phyloP scores from a whole-genome alignment of 2,113 vertebrate species.

The Saccopteryx bilineata region DNA sequence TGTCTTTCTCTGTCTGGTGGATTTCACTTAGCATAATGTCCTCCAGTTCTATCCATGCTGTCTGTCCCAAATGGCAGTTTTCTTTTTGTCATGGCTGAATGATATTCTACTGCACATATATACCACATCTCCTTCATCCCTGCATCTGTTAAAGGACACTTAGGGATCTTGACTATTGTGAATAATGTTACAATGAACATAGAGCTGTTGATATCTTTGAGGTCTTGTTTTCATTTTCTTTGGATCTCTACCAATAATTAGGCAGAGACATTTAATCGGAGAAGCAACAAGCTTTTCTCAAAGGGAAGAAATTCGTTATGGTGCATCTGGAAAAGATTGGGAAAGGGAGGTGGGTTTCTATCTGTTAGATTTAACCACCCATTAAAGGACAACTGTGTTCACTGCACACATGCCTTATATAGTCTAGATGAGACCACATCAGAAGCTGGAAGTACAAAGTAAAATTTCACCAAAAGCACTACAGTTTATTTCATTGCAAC shows the following conservation, averaged over 20 bases:
- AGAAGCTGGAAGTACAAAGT: not conserved
- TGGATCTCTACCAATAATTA: not conserved
- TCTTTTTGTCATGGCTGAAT: not conserved
- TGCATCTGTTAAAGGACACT: not conserved
- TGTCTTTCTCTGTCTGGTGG: not conserved
- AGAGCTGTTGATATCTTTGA: not conserved
- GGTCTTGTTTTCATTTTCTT: too few species aligned
- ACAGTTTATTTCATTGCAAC: not conserved
- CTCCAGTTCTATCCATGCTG: too few species aligned
- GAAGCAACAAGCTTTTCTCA: not conserved
- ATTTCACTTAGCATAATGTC: not conserved
- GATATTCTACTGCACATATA: not conserved
- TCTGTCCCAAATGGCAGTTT: not conserved
- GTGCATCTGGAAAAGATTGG: not conserved
- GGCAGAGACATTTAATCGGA: not conserved
- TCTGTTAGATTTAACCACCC: not conserved
- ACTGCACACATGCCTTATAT: fast-evolving
- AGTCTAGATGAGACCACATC: not conserved
- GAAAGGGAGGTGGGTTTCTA: not conserved
- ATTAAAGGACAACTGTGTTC: not conserved
- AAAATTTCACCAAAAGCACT: not conserved
- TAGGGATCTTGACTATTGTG: not conserved
- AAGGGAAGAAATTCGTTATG: not conserved
- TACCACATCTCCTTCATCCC: not conserved
- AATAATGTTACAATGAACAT: not conserved